Conservation (phyloP, 2,113 vertebrate species). For the Ceyx cyanopectus region DNA sequence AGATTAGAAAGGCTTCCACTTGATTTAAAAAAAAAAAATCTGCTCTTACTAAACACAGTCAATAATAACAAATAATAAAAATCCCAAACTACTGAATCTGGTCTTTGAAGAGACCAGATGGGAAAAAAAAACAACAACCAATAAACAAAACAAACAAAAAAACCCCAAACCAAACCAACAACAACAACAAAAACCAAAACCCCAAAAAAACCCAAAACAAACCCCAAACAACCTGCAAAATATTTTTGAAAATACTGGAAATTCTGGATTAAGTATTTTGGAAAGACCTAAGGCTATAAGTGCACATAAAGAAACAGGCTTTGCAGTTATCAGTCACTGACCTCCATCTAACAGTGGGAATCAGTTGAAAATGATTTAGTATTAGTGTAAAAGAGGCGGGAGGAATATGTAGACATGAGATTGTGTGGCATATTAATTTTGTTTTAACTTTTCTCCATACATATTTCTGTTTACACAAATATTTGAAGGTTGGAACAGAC, state of each 20-base stretch:
- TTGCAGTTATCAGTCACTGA: slow-evolving; percentile 65
- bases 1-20: background rate
- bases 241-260: slow-evolving; percentile 33
- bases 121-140: background rate
- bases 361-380: slow-evolving; percentile 35
- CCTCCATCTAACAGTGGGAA: slow-evolving; percentile 44
- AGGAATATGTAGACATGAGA: slow-evolving; percentile 27
- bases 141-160: too few relatives aligned
- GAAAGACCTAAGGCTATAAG: slow-evolving; percentile 12
- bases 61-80: too few relatives aligned
- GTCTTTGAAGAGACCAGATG: too few relatives aligned
- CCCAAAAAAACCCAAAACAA: background rate
- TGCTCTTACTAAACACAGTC: background rate
- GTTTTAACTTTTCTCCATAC: slow-evolving; percentile 76
- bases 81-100: too few relatives aligned
- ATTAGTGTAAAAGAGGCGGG: slow-evolving; percentile 50
- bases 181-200: background rate
- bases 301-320: slow-evolving; percentile 37
- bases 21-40: background rate
- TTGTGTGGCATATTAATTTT: slow-evolving; percentile 64
- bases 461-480: slow-evolving; percentile 81
- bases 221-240: background rate
- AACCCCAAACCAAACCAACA: background rate
- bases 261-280: slow-evolving; percentile 34
- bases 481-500: slow-evolving; percentile 79